These are phyloP conservation scores for Epinotia brunnichana DNA, from an alignment of 2,888 invertebrate species.

Conservation along the genomic window DNA sequence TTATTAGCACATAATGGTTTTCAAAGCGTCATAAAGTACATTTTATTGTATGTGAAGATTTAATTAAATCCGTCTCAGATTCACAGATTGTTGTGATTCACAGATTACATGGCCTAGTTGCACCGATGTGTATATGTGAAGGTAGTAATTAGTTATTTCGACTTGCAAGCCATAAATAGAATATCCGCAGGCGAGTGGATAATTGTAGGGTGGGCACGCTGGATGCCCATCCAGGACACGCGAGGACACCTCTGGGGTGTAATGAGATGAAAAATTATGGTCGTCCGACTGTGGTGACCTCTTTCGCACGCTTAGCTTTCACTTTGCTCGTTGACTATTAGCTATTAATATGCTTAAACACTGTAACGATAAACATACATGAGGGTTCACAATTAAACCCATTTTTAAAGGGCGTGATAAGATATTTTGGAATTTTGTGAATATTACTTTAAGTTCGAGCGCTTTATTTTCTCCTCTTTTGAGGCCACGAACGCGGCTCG, in stretches of 20 bases:
- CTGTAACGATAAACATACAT: background rate
- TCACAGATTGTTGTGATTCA: no score
- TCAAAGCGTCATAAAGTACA: background rate
- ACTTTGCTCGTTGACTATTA: slow-evolving; percentile 68
- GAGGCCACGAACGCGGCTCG: no score
- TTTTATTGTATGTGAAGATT: background rate
- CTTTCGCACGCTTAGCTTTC: slow-evolving; percentile 70
- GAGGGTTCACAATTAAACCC: background rate
- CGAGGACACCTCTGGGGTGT: slow-evolving; percentile 61
- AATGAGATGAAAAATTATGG: slow-evolving; percentile 80
- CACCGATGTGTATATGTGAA: background rate
- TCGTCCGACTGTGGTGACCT: slow-evolving; percentile 76
- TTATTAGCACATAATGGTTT: no score
- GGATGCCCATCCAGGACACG: slow-evolving; percentile 71
- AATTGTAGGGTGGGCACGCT: slow-evolving; percentile 63
- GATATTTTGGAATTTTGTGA: no score
- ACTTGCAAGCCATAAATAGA: slow-evolving; percentile 28
- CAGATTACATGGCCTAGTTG: no score
- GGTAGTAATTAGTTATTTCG: background rate
- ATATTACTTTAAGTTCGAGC: no score
- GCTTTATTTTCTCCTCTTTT: no score
- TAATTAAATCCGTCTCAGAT: no score
- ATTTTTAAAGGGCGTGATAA: no score
- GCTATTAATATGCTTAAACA: slow-evolving; percentile 55
- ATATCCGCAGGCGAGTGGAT: slow-evolving; percentile 51